Conservation (phyloP, 2,797 vertebrate species). For the Clarias platycephalus region DNA sequence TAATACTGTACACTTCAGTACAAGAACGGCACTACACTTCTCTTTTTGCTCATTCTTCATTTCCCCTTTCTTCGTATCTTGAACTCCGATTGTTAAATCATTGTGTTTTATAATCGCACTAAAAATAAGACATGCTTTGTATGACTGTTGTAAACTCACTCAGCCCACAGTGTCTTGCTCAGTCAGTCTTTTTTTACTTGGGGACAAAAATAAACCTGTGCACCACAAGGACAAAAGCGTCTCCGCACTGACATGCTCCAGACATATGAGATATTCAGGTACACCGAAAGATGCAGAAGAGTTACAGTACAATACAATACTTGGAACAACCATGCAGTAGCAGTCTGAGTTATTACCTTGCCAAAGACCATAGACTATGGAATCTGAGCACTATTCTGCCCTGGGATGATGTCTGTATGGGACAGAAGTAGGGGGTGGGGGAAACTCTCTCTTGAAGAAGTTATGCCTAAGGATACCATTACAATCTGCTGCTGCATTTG, state of each 20-base stretch:
- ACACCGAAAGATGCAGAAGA: constrained; percentile 9
- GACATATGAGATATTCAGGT: constrained; percentile 20
- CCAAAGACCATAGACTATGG: constrained; percentile 44
- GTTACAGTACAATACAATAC: constrained; percentile 12
- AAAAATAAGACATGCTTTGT: neutral
- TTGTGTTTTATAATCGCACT: neutral
- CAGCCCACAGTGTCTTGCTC: neutral
- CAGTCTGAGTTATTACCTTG: constrained; percentile 58
- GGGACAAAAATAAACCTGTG: constrained; percentile 22
- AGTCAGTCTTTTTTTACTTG: neutral
- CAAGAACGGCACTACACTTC: neutral
- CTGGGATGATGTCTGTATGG: constrained; percentile 42
- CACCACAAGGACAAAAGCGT: constrained; percentile 19
- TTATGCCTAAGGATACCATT: constrained; percentile 1
- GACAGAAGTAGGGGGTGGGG: neutral
- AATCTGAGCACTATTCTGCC: constrained; percentile 40
- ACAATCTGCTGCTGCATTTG: constrained; percentile 16
- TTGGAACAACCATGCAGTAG: constrained; percentile 44
- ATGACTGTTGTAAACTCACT: neutral
- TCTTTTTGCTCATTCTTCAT: neutral
- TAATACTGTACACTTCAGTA: neutral
- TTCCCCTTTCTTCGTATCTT: neutral
- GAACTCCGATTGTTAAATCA: neutral
- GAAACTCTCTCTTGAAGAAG: constrained; percentile 3
- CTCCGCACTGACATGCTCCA: constrained; percentile 25